Evolutionary conservation across 1,140 invertebrate genomes (phyloP), one percentile per base, ranked within the genome.

Genomic region (Camponotus floridanus): DNA sequence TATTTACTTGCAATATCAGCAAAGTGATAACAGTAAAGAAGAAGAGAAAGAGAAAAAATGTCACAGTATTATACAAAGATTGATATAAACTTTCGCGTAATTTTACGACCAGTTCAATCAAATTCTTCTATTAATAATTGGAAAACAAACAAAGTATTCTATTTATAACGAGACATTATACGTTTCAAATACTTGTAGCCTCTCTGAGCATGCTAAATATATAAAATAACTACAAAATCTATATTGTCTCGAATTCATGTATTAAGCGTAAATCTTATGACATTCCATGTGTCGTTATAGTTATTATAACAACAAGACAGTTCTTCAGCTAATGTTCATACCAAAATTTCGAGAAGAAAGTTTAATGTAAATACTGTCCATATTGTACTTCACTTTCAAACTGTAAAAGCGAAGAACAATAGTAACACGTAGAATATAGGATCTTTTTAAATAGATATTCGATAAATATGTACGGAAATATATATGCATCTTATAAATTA

Each of bases 331-430:
- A 7, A 3, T 42, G 33, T 61, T 61, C n/a, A 59, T 71, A 71
- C 13, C 11, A 42, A 68, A 51, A 18, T 51, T 26, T 8, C 2
- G 13, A n/a, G 18, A 11, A 59, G 8, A 42, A 15, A 18, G 3
- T 76, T 61, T 61, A 42, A 61, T 76, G 73, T 76, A 76, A 61
- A 76, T 76, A 76, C 36, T 61, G 55, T 76, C 21, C 36, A 74
- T 61, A 76, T 76, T 59, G 9, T 39, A 42, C 9, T 36, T 39
- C 36, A 61, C 15, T 61, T 76, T 76, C n/a, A 39, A 76, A 9
- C 13, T 76, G 42, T 21, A 76, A 51, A 4, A 51, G 15, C 15
- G 13, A 5, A 51, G 0, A 51, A 51, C 48, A 51, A 51, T 51
- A 51, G 48, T 51, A 51, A 51, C 4, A 18, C 26, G 21, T 59